A percentile compares a stretch with the other conserved stretches of the same genome.
These are phyloP conservation scores for Lithophane semibrunnea DNA, from an alignment of 2,888 invertebrate genomes.

Conservation along the genomic window DNA sequence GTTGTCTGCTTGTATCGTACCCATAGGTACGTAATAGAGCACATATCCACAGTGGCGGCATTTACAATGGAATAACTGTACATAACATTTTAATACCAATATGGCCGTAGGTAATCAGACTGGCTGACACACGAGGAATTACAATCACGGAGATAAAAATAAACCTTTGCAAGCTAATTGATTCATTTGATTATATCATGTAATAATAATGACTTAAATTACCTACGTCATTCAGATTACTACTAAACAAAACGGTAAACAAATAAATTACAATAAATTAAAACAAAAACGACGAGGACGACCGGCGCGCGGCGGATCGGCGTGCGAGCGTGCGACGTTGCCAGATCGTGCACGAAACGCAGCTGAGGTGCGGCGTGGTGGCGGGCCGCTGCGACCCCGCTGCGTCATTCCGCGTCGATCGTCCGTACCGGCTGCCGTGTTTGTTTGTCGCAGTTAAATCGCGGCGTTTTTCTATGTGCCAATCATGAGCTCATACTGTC, in stretches of 20 bases:
- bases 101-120: slow-evolving; percentile 18
- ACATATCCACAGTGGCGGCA: slow-evolving; percentile 5
- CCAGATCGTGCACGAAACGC: slow-evolving; percentile 72
- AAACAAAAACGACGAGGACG: slow-evolving; percentile 58
- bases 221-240: slow-evolving; percentile 58
- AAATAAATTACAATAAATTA: slow-evolving; percentile 65
- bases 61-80: slow-evolving; percentile 42
- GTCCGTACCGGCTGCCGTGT: slow-evolving; percentile 71
- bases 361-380: slow-evolving; percentile 55
- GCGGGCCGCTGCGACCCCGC: slow-evolving; percentile 79
- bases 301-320: slow-evolving; percentile 26
- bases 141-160: slow-evolving; percentile 51
- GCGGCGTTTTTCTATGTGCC: slow-evolving; percentile 62
- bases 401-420: slow-evolving; percentile 76
- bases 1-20: slow-evolving; percentile 3
- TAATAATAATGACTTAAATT: slow-evolving; percentile 36
- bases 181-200: slow-evolving; percentile 52
- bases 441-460: slow-evolving; percentile 67
- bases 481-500: slow-evolving; percentile 71
- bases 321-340: slow-evolving; percentile 70
- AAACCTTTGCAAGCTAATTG: slow-evolving; percentile 45
- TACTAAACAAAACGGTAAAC: slow-evolving; percentile 66
- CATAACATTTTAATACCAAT: slow-evolving; percentile 30
- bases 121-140: slow-evolving; percentile 31
- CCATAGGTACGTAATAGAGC: neutral